Conservation (phyloP, 2,113 vertebrate species). For the Opisthocomus hoazin region DNA sequence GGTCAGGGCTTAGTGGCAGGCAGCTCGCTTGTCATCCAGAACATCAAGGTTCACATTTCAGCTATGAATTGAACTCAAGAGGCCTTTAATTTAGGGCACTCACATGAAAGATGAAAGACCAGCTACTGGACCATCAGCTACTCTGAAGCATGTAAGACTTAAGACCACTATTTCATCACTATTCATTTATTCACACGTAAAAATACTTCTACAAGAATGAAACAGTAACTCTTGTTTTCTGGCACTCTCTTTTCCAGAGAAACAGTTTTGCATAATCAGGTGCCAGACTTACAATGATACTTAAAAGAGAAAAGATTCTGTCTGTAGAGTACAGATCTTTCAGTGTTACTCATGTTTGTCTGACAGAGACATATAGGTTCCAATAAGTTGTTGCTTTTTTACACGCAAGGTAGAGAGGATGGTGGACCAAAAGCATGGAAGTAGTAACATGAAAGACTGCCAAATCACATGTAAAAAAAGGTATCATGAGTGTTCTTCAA, state of each 20-base stretch:
- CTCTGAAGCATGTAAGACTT: neutral
- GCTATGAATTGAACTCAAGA: neutral
- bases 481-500: neutral
- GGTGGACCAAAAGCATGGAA: neutral
- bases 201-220: neutral
- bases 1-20: neutral
- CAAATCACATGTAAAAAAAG: neutral
- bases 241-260: neutral
- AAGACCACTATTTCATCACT: neutral
- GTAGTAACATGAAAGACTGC: neutral
- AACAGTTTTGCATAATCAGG: neutral
- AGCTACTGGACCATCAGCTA: neutral
- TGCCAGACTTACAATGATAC: neutral
- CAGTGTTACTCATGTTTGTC: neutral
- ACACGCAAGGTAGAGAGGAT: neutral
- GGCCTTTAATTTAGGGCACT: neutral
- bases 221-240: neutral
- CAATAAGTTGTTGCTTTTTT: neutral
- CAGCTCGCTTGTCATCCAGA: neutral
- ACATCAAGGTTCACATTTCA: neutral
- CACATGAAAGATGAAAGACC: neutral
- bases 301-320: neutral
- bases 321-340: neutral
- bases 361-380: neutral
- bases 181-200: neutral